Evolutionary conservation across 2,888 invertebrate genomes (phyloP).

Genomic region (Labia minor): DNA sequence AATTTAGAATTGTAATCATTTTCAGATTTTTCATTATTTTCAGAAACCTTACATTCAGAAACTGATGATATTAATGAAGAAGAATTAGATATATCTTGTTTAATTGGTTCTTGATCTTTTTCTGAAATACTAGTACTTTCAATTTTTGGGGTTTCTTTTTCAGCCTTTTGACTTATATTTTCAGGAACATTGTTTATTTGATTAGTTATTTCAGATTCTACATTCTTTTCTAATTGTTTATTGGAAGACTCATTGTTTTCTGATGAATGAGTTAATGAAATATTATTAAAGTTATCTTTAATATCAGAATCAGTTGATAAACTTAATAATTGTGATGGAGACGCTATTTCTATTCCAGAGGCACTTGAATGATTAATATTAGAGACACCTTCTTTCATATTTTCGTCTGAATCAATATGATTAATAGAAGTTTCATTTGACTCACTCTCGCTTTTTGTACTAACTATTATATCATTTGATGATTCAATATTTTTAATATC

Average conservation of each 20-base stretch:
- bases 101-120: background rate
- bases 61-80: background rate
- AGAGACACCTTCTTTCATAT: conserved; percentile 5
- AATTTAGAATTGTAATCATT: background rate
- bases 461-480: too few species aligned
- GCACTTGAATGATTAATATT: background rate
- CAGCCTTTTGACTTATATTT: background rate
- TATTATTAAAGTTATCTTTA: background rate
- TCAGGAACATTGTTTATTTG: background rate
- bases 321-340: background rate
- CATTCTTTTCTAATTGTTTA: background rate
- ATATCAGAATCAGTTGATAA: background rate
- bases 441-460: background rate
- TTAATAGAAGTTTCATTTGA: background rate
- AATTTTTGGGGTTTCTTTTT: background rate
- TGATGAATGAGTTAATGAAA: background rate
- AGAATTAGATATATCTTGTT: too few species aligned
- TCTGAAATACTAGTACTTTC: background rate
- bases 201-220: background rate
- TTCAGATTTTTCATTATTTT: background rate
- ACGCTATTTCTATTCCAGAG: background rate
- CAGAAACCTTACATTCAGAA: background rate
- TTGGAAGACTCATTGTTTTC: background rate
- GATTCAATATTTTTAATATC: background rate
- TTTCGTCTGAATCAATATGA: background rate